These are phyloP conservation scores for Lordiphosa collinella DNA, from an alignment of 1,140 invertebrate genomes.

Conservation along the genomic window DNA sequence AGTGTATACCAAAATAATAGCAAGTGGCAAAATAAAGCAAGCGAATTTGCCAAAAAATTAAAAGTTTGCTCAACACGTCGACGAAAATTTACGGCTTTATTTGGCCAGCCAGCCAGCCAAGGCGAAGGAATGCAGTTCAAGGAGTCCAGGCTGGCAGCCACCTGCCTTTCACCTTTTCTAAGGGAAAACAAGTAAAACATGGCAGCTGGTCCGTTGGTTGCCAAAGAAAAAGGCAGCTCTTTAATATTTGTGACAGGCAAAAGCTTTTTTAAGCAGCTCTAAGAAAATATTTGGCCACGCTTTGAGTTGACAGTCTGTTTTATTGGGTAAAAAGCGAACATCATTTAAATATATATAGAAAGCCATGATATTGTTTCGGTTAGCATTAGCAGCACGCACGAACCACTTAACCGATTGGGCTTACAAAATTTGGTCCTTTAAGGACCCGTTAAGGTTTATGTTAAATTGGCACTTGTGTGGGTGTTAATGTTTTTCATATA, in stretches of 20 bases:
- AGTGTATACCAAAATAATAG: constrained; percentile 42
- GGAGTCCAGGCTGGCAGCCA: constrained; percentile 12
- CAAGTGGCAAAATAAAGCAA: constrained; percentile 52
- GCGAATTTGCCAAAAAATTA: constrained; percentile 46
- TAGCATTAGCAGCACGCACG: too few relatives aligned
- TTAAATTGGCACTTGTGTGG: too few relatives aligned
- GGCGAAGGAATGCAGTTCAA: constrained; percentile 6
- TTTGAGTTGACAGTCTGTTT: neutral
- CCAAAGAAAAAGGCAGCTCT: constrained; percentile 5
- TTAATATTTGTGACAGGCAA: constrained; percentile 33
- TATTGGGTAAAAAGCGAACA: constrained; percentile 3
- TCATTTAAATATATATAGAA: neutral
- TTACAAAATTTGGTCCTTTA: too few relatives aligned
- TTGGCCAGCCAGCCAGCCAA: constrained; percentile 4
- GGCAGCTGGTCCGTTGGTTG: constrained; percentile 17
- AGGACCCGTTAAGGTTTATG: too few relatives aligned
- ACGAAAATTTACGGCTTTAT: constrained; percentile 42
- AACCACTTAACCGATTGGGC: too few relatives aligned
- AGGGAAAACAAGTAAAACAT: constrained; percentile 23
- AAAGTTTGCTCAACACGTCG: constrained; percentile 53
- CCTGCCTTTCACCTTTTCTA: constrained; percentile 7
- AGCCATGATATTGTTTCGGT: too few relatives aligned
- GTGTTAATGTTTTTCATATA: too few relatives aligned
- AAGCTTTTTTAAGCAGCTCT: constrained; percentile 8
- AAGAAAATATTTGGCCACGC: constrained; percentile 1